phyloP scores from a whole-genome alignment of 2,888 invertebrate species.

The Kryphioiulus occultus region DNA sequence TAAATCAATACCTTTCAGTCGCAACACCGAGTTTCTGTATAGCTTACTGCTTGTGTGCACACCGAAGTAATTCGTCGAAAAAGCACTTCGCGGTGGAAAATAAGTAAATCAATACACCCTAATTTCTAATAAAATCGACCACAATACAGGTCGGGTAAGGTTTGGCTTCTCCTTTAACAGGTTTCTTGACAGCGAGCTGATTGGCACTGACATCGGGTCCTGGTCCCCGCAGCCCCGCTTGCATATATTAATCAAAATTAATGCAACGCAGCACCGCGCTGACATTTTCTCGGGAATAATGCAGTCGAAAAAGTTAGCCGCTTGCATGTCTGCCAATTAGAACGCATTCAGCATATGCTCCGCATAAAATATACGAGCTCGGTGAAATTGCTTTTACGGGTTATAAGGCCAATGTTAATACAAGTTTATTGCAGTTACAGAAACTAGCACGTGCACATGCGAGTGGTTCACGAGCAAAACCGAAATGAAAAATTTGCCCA shows the following conservation, averaged over 20 bases:
- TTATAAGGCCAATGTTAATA: background rate
- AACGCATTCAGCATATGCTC: background rate
- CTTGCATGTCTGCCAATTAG: background rate
- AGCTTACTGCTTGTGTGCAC: background rate
- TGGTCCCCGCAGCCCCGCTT: no score
- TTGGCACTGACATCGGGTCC: no score
- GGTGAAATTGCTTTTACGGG: background rate
- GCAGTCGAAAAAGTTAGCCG: background rate
- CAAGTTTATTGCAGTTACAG: background rate
- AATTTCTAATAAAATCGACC: constrained; percentile 2
- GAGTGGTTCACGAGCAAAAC: no score
- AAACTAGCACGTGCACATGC: background rate
- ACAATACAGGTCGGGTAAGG: background rate
- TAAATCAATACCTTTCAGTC: background rate
- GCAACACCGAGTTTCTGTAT: background rate
- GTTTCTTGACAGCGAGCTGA: no score
- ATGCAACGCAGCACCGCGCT: background rate
- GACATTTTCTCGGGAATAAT: background rate
- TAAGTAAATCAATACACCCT: background rate
- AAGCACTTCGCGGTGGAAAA: background rate
- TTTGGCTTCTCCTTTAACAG: no score
- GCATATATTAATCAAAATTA: background rate
- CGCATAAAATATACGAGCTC: background rate
- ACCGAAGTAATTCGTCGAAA: background rate
- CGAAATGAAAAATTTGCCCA: background rate